Conservation (phyloP, 1,140 invertebrate genomes). For the Heliconius eleuchia region DNA sequence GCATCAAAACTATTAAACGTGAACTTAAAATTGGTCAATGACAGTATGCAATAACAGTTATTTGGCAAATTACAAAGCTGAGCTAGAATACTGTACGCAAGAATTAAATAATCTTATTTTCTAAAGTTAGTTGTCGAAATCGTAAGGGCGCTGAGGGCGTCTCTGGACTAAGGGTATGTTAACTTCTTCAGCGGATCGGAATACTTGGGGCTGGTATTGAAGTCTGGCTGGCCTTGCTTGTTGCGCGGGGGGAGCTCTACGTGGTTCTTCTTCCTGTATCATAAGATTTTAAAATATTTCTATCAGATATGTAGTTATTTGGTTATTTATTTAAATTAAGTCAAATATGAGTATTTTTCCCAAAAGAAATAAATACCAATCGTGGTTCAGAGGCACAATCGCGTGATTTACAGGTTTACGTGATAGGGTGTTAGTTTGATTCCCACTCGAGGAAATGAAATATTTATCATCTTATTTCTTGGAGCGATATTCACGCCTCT, state of each 20-base stretch:
- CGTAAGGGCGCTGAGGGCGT: constrained; percentile 75
- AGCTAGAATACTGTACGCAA: constrained; percentile 30
- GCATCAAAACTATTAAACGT: constrained; percentile 13
- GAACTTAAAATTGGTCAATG: constrained; percentile 18
- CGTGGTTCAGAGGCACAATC: too few species aligned
- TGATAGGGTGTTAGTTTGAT: too few species aligned
- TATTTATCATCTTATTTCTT: too few species aligned
- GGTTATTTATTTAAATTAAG: too few species aligned
- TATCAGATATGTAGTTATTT: too few species aligned
- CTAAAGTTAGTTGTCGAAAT: constrained; percentile 68
- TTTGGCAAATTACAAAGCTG: constrained; percentile 38
- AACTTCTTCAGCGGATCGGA: constrained; percentile 91
- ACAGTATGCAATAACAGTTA: constrained; percentile 16
- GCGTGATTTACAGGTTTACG: too few species aligned
- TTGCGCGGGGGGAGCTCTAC: constrained; percentile 44
- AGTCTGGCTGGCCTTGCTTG: constrained; percentile 63
- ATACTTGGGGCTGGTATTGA: constrained; percentile 84
- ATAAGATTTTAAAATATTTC: too few species aligned
- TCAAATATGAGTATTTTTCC: too few species aligned
- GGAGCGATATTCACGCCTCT: too few species aligned
- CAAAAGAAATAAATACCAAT: too few species aligned
- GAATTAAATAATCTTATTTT: constrained; percentile 18
- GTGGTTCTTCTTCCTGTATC: constrained; percentile 55
- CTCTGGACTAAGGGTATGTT: constrained; percentile 92
- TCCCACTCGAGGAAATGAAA: too few species aligned